A percentile compares a stretch with the other conserved stretches of the same genome.
Conservation (phyloP, 2,113 vertebrate species). For the Cavia porcellus region DNA sequence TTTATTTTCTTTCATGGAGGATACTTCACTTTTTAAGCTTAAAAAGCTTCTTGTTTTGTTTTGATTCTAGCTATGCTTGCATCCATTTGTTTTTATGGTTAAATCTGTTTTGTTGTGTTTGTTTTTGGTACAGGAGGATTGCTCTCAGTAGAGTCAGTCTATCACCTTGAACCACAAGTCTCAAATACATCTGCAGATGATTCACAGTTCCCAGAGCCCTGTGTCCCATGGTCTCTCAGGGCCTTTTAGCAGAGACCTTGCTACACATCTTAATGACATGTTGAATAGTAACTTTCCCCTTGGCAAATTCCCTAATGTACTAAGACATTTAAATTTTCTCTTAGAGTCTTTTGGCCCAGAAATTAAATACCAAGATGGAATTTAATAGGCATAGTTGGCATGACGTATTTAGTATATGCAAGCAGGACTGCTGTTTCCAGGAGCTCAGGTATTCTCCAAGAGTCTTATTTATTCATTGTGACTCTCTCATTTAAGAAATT, state of each 20-base stretch:
- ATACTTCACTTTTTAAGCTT: neutral
- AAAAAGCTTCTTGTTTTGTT: neutral
- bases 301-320: slow-evolving; percentile 38
- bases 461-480: neutral
- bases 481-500: neutral
- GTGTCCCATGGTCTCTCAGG: neutral
- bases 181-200: neutral
- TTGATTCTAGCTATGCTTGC: neutral
- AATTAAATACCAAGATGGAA: slow-evolving; percentile 46
- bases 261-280: slow-evolving; percentile 61
- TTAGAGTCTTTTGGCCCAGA: slow-evolving; percentile 58
- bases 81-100: neutral
- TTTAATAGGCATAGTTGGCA: neutral
- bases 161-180: neutral
- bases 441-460: neutral
- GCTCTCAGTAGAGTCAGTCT: neutral
- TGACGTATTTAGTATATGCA: neutral
- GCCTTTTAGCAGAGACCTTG: slow-evolving; percentile 6
- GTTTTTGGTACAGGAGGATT: neutral
- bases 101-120: neutral
- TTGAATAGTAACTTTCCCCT: neutral
- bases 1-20: slow-evolving; percentile 16
- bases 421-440: neutral
- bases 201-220: neutral
- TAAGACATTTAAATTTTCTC: slow-evolving; percentile 16